These are phyloP conservation scores for Mythimna ferrago DNA, from an alignment of 2,888 invertebrate genomes.

Conservation along the genomic window DNA sequence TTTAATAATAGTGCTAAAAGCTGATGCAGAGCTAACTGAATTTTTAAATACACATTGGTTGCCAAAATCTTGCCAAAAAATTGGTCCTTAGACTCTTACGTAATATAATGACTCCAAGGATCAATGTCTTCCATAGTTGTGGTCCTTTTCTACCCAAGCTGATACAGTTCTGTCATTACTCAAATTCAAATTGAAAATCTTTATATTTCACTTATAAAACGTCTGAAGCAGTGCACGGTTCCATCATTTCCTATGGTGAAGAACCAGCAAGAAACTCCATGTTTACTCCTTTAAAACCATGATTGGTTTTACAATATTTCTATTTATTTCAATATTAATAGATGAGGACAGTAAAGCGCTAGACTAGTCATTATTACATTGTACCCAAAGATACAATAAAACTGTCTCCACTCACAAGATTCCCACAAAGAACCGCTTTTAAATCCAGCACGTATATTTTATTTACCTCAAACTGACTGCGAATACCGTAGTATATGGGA, in stretches of 20 bases:
- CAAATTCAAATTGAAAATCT: no score
- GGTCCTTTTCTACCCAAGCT: background rate
- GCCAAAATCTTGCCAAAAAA: background rate
- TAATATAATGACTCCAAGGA: background rate
- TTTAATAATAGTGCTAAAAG: conserved; percentile 29
- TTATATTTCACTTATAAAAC: no score
- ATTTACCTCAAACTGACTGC: conserved; percentile 17
- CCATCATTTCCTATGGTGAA: no score
- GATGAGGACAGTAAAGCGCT: no score
- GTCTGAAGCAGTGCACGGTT: no score
- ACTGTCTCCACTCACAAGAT: background rate
- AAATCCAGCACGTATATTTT: background rate
- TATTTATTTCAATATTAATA: no score
- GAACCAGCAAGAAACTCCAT: no score
- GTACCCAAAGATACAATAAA: no score
- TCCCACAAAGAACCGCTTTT: background rate
- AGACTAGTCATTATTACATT: no score
- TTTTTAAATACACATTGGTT: background rate
- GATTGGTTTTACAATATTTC: no score
- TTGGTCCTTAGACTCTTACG: background rate
- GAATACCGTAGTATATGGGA: conserved; percentile 31
- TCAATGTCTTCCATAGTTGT: background rate
- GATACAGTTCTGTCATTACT: background rate
- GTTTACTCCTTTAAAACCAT: no score
- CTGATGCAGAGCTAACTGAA: background rate